Evolutionary conservation across 64 coral and sea anemone species (phyloP), one percentile per base, ranked within the genome.

Genomic region (Trachythela sp.): DNA sequence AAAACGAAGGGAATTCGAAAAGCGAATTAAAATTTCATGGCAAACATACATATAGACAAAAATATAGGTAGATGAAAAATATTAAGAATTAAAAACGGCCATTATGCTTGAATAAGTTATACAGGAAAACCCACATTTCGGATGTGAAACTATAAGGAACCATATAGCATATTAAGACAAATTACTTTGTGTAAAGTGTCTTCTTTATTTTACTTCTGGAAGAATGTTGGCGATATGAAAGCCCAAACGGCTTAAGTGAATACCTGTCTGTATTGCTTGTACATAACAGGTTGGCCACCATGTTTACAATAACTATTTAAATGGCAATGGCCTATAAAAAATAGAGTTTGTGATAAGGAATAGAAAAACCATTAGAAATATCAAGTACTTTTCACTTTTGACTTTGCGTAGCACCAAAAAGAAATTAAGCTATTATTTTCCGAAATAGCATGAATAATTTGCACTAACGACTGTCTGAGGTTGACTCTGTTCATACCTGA

Each of bases 11-110:
- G 37, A 80, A 80, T 35, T 80, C 75, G 4, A n/a, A 80, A 34
- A 34, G 75, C 32, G 30, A 80, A 80, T 80, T 80, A 80, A 80
- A 80, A 34, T 80, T 80, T 80, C 37, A 80, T 80, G 75, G 75
- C 31, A 80, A 39, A 39, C 37, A 80, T 35, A 80, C 26, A 39
- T 29, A 37, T 30, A 36, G 20, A 45, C 42, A 45, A 29, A 36
- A 29, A 80, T 39, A 15, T 30, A 80, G 1, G 1, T 72, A 1
- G 75, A 36, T 80, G 33, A 39, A 64, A 64, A 64, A 64, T 64
- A 80, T 80, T 39, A 80, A 80, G 75, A 80, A 35, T 80, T 80
- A 13, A 80, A 13, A 80, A 80, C 37, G 20, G 37, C 20, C 75
- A 80, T 80, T 80, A 22, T 20, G 75, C 33, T 37, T 2, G 75